Conservation (phyloP, 2,113 vertebrate genomes). For the Otis tarda region DNA sequence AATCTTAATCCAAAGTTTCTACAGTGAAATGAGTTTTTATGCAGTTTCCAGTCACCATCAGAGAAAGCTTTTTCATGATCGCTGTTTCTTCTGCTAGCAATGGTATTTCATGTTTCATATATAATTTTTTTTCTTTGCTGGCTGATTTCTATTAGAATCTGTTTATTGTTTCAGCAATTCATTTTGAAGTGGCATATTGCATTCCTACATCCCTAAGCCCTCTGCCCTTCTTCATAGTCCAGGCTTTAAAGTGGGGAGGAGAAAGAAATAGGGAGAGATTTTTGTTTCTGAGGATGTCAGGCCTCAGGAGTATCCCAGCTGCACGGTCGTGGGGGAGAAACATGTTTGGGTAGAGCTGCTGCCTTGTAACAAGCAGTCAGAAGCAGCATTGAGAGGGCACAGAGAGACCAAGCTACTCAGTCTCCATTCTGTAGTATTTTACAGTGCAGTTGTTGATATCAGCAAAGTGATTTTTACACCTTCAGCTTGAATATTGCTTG, state of each 20-base stretch:
- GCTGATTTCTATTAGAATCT: conserved; percentile 67
- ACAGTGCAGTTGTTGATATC: neutral
- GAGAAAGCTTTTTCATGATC: conserved; percentile 57
- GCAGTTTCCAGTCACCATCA: conserved; percentile 62
- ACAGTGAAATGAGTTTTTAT: conserved; percentile 62
- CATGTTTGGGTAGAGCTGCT: neutral
- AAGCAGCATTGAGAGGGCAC: neutral
- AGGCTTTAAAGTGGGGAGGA: conserved; percentile 2
- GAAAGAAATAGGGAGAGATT: conserved; percentile 17
- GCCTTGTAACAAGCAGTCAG: neutral
- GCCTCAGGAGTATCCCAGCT: neutral
- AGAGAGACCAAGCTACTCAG: neutral
- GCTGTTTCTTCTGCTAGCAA: conserved; percentile 42
- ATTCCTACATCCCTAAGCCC: conserved; percentile 48
- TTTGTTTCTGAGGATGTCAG: conserved; percentile 3
- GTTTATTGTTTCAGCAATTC: conserved; percentile 66
- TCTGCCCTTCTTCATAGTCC: conserved; percentile 29
- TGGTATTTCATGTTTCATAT: conserved; percentile 49
- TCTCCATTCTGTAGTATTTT: neutral
- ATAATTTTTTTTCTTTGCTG: conserved; percentile 60
- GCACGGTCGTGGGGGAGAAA: neutral
- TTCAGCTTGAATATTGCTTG: neutral
- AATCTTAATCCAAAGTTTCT: conserved; percentile 70
- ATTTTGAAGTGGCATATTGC: conserved; percentile 64
- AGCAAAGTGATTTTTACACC: neutral